A percentile compares a stretch with the other conserved stretches of the same genome.
Conservation (phyloP, 2,797 vertebrate genomes). For the Mionectes olivaceus region DNA sequence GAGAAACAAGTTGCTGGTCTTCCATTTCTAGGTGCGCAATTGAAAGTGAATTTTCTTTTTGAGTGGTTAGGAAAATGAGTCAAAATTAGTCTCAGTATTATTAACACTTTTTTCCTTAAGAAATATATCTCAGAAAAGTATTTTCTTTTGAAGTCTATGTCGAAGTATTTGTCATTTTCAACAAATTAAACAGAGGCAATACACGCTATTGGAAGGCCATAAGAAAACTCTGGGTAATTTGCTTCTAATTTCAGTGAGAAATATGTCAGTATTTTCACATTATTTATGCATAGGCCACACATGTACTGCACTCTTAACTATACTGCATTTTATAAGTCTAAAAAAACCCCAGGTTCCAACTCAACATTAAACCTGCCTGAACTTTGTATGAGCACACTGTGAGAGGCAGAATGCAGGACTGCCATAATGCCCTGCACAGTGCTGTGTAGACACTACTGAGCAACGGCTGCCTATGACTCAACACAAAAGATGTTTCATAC, state of each 20-base stretch:
- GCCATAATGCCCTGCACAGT: too few relatives aligned
- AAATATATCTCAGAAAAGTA: neutral
- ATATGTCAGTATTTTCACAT: neutral
- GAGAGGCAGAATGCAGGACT: neutral
- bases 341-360: neutral
- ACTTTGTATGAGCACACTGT: neutral
- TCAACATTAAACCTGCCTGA: neutral
- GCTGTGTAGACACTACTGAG: neutral
- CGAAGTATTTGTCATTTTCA: neutral
- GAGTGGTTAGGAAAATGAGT: neutral
- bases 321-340: neutral
- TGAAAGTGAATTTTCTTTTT: neutral
- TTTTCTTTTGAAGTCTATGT: neutral
- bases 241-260: neutral
- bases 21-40: neutral
- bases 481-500: neutral
- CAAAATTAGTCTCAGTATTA: neutral
- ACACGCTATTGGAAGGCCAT: neutral
- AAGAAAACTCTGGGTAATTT: neutral
- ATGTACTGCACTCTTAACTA: neutral
- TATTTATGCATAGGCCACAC: neutral
- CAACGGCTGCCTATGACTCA: neutral
- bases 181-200: neutral
- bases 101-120: neutral
- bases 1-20: neutral